phyloP scores from a whole-genome alignment of 2,113 vertebrate species.

The Onychostoma macrolepis region DNA sequence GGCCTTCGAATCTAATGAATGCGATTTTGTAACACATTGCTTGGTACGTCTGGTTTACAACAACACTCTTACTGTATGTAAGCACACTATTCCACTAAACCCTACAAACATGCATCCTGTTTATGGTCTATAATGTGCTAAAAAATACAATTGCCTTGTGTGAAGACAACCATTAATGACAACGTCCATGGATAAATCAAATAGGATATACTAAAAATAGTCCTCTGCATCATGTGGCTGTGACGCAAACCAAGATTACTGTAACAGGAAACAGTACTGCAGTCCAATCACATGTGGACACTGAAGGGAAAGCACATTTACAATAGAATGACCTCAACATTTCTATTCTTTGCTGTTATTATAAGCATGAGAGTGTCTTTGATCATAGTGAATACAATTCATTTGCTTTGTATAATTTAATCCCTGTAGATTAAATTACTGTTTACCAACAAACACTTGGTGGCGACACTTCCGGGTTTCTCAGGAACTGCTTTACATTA shows the following conservation, averaged over 20 bases:
- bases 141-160: conserved; percentile 13
- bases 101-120: conserved; percentile 11
- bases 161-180: not conserved
- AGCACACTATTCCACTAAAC: conserved; percentile 23
- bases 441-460: not conserved
- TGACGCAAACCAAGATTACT: not conserved
- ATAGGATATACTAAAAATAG: not conserved
- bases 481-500: not conserved
- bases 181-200: conserved; percentile 46
- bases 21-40: conserved; percentile 16
- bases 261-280: conserved; percentile 27
- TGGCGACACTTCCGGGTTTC: not conserved
- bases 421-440: not conserved
- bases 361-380: conserved; percentile 77
- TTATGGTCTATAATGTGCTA: not conserved
- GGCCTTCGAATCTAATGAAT: not conserved
- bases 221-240: not conserved
- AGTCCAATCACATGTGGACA: conserved; percentile 61
- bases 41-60: conserved; percentile 7
- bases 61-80: not conserved
- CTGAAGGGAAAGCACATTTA: conserved; percentile 74
- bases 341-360: conserved; percentile 73
- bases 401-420: conserved; percentile 7
- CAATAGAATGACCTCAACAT: conserved; percentile 70
- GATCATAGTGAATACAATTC: conserved; percentile 67